Base-by-base conservation (phyloP, 1,140 invertebrate species). In the Platyscapa corneri region DNA sequence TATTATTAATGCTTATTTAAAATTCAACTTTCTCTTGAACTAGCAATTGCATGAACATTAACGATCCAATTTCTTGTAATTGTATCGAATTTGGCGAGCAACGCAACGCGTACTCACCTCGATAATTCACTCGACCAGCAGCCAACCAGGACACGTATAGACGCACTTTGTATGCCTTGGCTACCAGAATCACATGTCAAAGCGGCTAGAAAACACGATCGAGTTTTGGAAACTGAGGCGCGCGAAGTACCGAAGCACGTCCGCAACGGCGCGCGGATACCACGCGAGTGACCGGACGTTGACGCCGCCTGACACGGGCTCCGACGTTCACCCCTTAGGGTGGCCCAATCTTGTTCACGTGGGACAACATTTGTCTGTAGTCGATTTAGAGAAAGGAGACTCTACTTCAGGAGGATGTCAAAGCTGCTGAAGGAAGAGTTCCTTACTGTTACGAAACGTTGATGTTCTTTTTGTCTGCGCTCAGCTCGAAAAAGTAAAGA, bases 221-320 rank as follows among this genome's bases (percentile, higher is more conserved):
- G 18, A 16, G 18, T 3, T 1, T 70, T 14, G 16, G 18, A 6
- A 53, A 14, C 42, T 46, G 42, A n/a, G n/a, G n/a, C n/a, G n/a
- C n/a, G n/a, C n/a, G 70, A 72, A 18, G 70, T 3, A n/a, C 37
- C 70, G 37, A 16, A 10, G 27, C 20, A 83, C 72, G 82, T 83
- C 72, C 74, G 56, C 72, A 5, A 76, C 34, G 53, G 53, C 37
- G 56, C 72, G 82, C 56, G 72, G 75, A 27, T 37, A 65, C 27
- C 34, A 56, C 82, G 74, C 34, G 56, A 83, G 39, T 83, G 82
- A 46, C 67, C 46, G 64, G 5, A 12, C 34, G 34, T 37, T 6
- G 37, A 6, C 8, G 70, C 37, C 7, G 70, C 70, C 39, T 5
- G 70, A n/a, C 6, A 20, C 10, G 6, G 70, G 3, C 37, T 23